Percentiles rank a stretch among this genome's conserved stretches.
phyloP scores from a whole-genome alignment of 2,888 invertebrate genomes.

The Agonopterix alstromeriana region DNA sequence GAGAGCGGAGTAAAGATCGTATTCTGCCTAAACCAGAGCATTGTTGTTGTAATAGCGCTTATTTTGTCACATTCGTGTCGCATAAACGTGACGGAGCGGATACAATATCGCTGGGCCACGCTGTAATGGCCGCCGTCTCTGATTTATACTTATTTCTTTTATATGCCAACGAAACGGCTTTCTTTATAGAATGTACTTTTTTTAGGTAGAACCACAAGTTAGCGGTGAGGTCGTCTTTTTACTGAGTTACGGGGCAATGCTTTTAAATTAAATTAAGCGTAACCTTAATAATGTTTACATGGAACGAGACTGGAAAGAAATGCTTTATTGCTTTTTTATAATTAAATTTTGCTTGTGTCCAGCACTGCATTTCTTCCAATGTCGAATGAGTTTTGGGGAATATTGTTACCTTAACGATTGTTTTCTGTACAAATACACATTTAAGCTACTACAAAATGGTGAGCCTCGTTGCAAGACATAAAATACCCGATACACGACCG shows the following conservation, averaged over 20 bases:
- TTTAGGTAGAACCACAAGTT: slow-evolving; percentile 36
- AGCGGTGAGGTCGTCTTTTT: slow-evolving; percentile 31
- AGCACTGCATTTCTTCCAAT: no score
- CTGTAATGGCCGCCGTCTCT: slow-evolving; percentile 62
- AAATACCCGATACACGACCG: no score
- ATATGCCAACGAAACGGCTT: slow-evolving; percentile 62
- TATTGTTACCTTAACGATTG: no score
- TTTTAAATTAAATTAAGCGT: slow-evolving; percentile 47
- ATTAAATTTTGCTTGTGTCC: no score
- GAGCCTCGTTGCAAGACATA: no score
- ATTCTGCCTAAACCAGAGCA: slow-evolving; percentile 25
- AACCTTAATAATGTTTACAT: slow-evolving; percentile 23
- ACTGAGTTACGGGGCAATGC: slow-evolving; percentile 38
- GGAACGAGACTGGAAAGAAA: no score
- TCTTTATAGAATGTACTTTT: slow-evolving; percentile 54
- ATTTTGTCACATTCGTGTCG: slow-evolving; percentile 64
- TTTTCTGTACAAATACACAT: no score
- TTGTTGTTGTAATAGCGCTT: slow-evolving; percentile 52
- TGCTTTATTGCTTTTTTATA: no score
- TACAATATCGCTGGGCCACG: slow-evolving; percentile 56
- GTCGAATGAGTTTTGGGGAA: no score
- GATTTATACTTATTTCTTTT: slow-evolving; percentile 73
- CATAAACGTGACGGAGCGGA: slow-evolving; percentile 59
- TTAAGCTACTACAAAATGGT: no score
- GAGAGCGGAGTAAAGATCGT: slow-evolving; percentile 17